Conservation (phyloP, 2,888 invertebrate species). For the Andricus quercusramuli region DNA sequence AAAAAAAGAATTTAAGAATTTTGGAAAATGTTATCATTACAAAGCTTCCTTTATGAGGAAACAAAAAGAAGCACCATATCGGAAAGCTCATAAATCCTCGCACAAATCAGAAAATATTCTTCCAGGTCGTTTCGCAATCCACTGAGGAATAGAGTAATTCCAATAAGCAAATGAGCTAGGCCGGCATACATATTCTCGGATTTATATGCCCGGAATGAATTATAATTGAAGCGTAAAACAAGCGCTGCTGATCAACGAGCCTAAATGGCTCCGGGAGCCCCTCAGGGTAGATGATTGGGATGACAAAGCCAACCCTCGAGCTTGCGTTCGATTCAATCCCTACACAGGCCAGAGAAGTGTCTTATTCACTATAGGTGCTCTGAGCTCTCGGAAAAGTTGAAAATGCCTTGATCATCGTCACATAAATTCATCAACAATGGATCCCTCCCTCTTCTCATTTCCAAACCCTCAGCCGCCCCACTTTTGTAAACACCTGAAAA, state of each 20-base stretch:
- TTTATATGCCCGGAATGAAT: conserved; percentile 45
- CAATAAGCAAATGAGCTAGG: neutral
- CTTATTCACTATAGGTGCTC: conserved; percentile 46
- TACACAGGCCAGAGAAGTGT: conserved; percentile 64
- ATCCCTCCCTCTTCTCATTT: neutral
- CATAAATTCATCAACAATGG: neutral
- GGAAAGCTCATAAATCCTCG: no score
- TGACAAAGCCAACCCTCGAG: conserved; percentile 61
- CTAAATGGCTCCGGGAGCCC: conserved; percentile 62
- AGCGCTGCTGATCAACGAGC: conserved; percentile 59
- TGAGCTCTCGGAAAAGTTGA: conserved; percentile 44
- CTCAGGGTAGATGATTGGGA: conserved; percentile 56
- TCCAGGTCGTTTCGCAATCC: neutral
- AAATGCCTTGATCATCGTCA: conserved; percentile 43
- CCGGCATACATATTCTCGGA: conserved; percentile 16
- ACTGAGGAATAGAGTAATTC: neutral
- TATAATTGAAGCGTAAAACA: conserved; percentile 63
- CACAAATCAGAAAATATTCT: no score
- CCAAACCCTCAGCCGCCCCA: neutral
- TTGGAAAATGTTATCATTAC: no score
- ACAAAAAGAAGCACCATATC: no score
- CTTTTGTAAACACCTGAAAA: neutral
- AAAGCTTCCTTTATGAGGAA: no score
- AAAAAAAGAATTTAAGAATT: no score
- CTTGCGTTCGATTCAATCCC: conserved; percentile 65